Base-by-base conservation (phyloP, 2,888 invertebrate species). In the Pammene fasciana region DNA sequence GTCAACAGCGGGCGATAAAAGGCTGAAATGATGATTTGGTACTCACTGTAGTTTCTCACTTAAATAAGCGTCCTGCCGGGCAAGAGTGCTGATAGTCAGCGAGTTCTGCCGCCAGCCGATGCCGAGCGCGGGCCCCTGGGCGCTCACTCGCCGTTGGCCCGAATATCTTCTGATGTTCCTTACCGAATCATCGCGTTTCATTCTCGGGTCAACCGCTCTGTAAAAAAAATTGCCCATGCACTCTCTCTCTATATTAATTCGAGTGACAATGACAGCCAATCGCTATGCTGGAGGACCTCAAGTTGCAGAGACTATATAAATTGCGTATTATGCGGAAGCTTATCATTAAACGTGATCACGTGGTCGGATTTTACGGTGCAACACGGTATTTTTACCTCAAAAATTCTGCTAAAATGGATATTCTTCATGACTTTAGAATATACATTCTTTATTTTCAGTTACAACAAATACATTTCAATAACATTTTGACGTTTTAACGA, bases 121-220 rank as follows among this genome's bases (percentile, higher is more conserved):
- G 72, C 87, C 85, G 67, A 84, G 73, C 70, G 79, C 75, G 59
- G 78, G 70, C 60, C 73, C 36, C 56, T 56, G 45, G 72, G 77
- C 73, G 71, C 78, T 81, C 71, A 74, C 11, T 41, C 79, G 79
- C 36, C 82, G 77, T 54, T 65, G n/a, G 75, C 74, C 11, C 73
- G 78, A 70, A 67, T 75, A 81, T 74, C 74, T 79, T 74, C 77
- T 73, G 72, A 87, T 71, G 78, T 84, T 89, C 77, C 78, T 89
- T 78, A 81, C 16, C 77, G 91, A 91, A 59, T 90, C 91, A 90
- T 89, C 85, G 76, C 90, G 91, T 86, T 83, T 87, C 92, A 92
- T 92, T 89, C 87, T 91, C 84, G 83, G 78, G 78, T 84, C 79
- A 83, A 81, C 83, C 82, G 80, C 75, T 86, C 90, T 90, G 85